These are phyloP conservation scores for Drosophila pruinosa DNA, from an alignment of 1,140 invertebrate genomes.

Conservation along the genomic window DNA sequence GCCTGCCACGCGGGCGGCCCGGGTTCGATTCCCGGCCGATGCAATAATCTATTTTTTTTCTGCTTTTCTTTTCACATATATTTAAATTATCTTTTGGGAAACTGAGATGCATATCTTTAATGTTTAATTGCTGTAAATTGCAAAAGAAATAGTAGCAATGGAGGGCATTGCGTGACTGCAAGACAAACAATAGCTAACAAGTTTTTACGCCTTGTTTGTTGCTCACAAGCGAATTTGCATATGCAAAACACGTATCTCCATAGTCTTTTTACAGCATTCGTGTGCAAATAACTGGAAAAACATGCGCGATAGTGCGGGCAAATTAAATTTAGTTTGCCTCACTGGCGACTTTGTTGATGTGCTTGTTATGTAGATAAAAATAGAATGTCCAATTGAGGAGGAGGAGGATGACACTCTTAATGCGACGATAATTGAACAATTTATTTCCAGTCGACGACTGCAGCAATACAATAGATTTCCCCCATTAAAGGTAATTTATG, in stretches of 20 bases:
- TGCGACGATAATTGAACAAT: slow-evolving; percentile 57
- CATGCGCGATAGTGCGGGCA: slow-evolving; percentile 52
- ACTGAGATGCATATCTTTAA: slow-evolving; percentile 13
- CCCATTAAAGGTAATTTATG: slow-evolving; percentile 73
- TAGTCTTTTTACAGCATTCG: slow-evolving; percentile 36
- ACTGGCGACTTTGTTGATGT: neutral
- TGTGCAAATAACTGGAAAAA: slow-evolving; percentile 65
- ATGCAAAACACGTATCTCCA: slow-evolving; percentile 71
- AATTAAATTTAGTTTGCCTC: slow-evolving; percentile 39
- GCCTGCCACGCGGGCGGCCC: slow-evolving; percentile 93
- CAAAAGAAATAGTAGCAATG: slow-evolving; percentile 26
- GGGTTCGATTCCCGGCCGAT: slow-evolving; percentile 94
- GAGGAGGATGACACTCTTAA: slow-evolving; percentile 20
- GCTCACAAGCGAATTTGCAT: slow-evolving; percentile 31
- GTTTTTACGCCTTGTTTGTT: slow-evolving; percentile 33
- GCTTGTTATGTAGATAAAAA: slow-evolving; percentile 33
- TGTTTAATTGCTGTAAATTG: slow-evolving; percentile 25
- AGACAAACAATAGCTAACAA: slow-evolving; percentile 29
- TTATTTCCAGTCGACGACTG: slow-evolving; percentile 22
- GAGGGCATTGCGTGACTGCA: slow-evolving; percentile 41
- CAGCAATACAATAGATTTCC: slow-evolving; percentile 56
- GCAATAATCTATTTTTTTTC: slow-evolving; percentile 84
- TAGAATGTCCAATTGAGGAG: slow-evolving; percentile 25
- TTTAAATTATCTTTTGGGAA: neutral
- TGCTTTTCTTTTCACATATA: neutral